A percentile compares a stretch with the other conserved stretches of the same genome.
phyloP scores from a whole-genome alignment of 1,140 invertebrate species.

The Bombus cullumanus region DNA sequence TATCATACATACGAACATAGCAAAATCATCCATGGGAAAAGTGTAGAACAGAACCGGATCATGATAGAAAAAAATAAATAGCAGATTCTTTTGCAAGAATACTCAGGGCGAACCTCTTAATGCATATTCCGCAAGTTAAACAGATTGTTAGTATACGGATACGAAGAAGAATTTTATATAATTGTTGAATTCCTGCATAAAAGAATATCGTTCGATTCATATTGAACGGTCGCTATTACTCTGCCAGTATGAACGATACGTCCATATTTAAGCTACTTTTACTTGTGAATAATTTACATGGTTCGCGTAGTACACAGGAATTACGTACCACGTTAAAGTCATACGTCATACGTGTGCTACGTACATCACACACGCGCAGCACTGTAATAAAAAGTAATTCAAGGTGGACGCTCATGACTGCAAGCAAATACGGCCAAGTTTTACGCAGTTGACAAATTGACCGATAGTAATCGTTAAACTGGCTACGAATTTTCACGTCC shows the following conservation, averaged over 20 bases:
- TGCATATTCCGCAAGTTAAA: neutral
- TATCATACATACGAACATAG: too few species aligned
- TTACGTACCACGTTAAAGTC: constrained; percentile 38
- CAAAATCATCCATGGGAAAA: neutral
- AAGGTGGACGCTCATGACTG: constrained; percentile 10
- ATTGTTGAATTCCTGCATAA: neutral
- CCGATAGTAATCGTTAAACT: neutral
- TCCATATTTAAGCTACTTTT: neutral
- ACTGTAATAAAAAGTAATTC: constrained; percentile 40
- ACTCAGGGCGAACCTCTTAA: neutral
- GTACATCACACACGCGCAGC: neutral
- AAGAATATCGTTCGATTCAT: neutral
- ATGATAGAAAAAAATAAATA: too few species aligned
- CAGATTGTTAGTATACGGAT: neutral
- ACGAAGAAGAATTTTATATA: neutral
- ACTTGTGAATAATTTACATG: constrained; percentile 32
- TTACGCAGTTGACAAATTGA: neutral
- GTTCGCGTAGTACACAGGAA: constrained; percentile 37
- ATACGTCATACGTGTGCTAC: constrained; percentile 38
- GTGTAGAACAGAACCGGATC: neutral
- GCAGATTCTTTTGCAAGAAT: neutral
- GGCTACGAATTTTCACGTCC: neutral
- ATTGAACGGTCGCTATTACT: neutral
- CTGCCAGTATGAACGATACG: neutral
- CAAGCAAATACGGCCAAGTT: neutral